phyloP scores from a whole-genome alignment of 2,113 vertebrate genomes.

The Junco hyemalis region DNA sequence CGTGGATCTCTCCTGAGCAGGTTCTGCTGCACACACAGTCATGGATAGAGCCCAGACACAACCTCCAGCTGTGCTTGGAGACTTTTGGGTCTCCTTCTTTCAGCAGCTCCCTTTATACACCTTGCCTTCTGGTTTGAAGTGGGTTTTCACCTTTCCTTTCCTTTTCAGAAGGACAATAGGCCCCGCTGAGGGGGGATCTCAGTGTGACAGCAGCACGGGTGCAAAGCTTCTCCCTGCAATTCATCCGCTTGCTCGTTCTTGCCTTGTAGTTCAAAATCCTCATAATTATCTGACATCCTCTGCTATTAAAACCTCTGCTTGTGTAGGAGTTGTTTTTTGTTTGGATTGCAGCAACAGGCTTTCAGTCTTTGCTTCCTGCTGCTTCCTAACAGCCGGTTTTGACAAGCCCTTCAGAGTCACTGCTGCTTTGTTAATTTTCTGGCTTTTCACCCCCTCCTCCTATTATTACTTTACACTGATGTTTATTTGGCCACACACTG shows the following conservation, averaged over 20 bases:
- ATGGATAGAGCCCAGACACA: not conserved
- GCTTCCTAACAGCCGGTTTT: not conserved
- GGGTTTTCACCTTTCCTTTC: not conserved
- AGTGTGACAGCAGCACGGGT: not conserved
- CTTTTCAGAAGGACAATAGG: not conserved
- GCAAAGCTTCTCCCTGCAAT: not conserved
- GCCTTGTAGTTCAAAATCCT: not conserved
- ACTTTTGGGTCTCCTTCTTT: not conserved
- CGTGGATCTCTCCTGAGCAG: fast-evolving
- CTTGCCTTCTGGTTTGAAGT: not conserved
- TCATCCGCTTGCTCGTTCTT: not conserved
- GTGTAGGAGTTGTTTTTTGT: not conserved
- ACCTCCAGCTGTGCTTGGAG: not conserved
- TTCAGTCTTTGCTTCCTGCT: slow-evolving; percentile 28
- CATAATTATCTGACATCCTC: not conserved
- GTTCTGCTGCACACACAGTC: not conserved
- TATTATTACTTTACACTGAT: not conserved
- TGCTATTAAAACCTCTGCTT: not conserved
- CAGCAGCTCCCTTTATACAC: not conserved
- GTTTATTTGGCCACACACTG: slow-evolving; percentile 37
- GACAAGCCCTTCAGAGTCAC: slow-evolving; percentile 5
- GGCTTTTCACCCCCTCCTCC: not conserved
- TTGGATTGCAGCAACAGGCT: not conserved
- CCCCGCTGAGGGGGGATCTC: not conserved
- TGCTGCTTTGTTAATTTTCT: slow-evolving; percentile 38